A percentile compares a stretch with the other conserved stretches of the same genome.
Evolutionary conservation across 2,888 invertebrate genomes (phyloP).

Genomic region (Scaptomyza polygonia): DNA sequence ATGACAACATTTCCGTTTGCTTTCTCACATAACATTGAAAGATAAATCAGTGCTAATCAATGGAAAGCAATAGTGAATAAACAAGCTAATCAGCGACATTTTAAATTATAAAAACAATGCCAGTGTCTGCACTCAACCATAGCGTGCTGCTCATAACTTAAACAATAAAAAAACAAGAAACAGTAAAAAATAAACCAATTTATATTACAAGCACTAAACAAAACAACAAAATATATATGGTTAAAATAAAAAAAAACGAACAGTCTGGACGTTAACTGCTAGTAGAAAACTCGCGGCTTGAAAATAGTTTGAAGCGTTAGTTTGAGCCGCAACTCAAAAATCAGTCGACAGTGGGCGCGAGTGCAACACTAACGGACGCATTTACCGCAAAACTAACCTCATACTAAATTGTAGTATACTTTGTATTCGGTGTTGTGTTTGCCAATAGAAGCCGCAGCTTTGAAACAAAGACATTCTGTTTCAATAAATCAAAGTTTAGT

Average conservation of each 20-base stretch:
- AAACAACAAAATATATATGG: slow-evolving; percentile 23
- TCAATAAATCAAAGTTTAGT: slow-evolving; percentile 67
- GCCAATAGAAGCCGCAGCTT: slow-evolving; percentile 28
- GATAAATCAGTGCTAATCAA: slow-evolving; percentile 46
- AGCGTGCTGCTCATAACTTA: slow-evolving; percentile 68
- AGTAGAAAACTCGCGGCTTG: slow-evolving; percentile 23
- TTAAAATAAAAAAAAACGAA: slow-evolving; percentile 18
- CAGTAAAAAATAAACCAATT: not conserved
- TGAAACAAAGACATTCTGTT: slow-evolving; percentile 19
- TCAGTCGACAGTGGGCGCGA: slow-evolving; percentile 47
- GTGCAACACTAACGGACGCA: slow-evolving; percentile 47
- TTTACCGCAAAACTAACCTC: slow-evolving; percentile 12
- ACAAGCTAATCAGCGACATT: slow-evolving; percentile 28
- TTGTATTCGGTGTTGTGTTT: slow-evolving; percentile 20
- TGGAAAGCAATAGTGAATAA: slow-evolving; percentile 34
- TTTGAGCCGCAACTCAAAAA: slow-evolving; percentile 46
- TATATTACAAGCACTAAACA: slow-evolving; percentile 15
- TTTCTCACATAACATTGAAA: slow-evolving; percentile 65
- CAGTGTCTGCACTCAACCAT: slow-evolving; percentile 47
- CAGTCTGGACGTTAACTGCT: not conserved
- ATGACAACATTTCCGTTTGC: slow-evolving; percentile 62
- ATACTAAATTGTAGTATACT: slow-evolving; percentile 11
- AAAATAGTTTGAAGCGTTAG: slow-evolving; percentile 46
- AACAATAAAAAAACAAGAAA: not conserved
- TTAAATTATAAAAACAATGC: slow-evolving; percentile 32